Evolutionary conservation across 1,140 invertebrate species (phyloP).

Genomic region (Philotrypesis tridentata): DNA sequence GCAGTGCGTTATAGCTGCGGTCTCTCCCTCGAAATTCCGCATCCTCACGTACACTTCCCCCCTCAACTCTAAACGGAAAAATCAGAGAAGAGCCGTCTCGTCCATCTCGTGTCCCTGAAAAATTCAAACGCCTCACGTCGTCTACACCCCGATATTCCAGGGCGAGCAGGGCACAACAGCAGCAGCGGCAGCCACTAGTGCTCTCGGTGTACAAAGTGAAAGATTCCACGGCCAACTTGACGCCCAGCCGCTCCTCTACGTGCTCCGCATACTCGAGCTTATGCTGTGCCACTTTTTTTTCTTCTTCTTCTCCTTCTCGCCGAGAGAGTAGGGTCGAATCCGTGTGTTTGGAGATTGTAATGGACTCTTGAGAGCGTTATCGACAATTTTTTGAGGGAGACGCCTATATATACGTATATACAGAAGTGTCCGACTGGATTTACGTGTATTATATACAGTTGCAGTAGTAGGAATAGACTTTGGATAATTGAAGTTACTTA

Average conservation of each 20-base stretch:
- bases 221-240: conserved; percentile 43
- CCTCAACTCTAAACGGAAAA: background rate
- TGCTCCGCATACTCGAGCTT: conserved; percentile 38
- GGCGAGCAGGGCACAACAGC: background rate
- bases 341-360: background rate
- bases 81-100: background rate
- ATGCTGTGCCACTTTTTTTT: conserved; percentile 30
- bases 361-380: background rate
- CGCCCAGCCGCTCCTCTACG: conserved; percentile 28
- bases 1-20: too few relatives aligned
- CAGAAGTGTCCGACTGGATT: too few relatives aligned
- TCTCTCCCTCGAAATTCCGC: background rate
- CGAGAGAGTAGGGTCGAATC: background rate
- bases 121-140: conserved; percentile 36
- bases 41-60: background rate
- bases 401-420: background rate
- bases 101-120: conserved; percentile 2
- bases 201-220: conserved; percentile 42
- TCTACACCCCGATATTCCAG: background rate
- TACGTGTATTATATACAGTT: too few relatives aligned
- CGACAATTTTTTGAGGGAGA: conserved; percentile 65
- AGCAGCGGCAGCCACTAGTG: background rate
- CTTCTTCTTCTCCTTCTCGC: too few relatives aligned
- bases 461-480: too few relatives aligned
- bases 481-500: too few relatives aligned